Evolutionary conservation across 2,888 invertebrate genomes (phyloP), one percentile per base, ranked within the genome.

Genomic region (Drosophila sordidula): DNA sequence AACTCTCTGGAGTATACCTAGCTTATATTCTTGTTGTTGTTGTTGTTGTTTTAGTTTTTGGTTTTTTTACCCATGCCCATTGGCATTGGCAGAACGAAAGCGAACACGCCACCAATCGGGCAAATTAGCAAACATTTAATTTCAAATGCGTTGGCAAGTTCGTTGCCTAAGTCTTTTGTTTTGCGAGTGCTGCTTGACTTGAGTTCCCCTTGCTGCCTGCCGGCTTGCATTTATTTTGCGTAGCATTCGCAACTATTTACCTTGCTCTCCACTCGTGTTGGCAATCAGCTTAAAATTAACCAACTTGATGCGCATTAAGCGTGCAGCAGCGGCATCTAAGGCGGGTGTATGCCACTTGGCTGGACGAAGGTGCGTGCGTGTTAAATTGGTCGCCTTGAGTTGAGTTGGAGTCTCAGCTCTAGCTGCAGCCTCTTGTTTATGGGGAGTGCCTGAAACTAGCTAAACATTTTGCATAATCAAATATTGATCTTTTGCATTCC

Each of bases 1-100:
- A 90, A 87, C 79, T 86, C 90, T 88, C 89, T 80, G 73, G 90
- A 88, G 90, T 79, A 83, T 82, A 76, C 59, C 42, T 38, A 57
- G 59, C 51, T 44, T 63, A 54, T 46, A 45, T 50, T n/a, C n/a
- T n/a, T n/a, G n/a, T n/a, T n/a, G 1, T 18, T 50, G 44, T 39
- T 50, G 45, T 44, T 46, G 38, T 51, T 59, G 47, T 36, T 62
- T 14, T 39, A 38, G 39, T 25, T 49, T n/a, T 51, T 38, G 5
- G 46, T 44, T 6, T 54, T n/a, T 11, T 38, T 39, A 45, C 12
- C 22, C 45, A 36, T 32, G 49, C 26, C 22, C 50, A 38, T 46
- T 9, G 41, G 29, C 52, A 34, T 47, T 58, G 57, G 50, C 68
- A 52, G 68, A 72, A 68, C 46, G 73, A 46, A 73, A 42, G 73